Percentiles rank a stretch among this genome's conserved stretches.
These are phyloP conservation scores for Trematocara zebra DNA, from an alignment of 2,113 vertebrate species.

Conservation along the genomic window DNA sequence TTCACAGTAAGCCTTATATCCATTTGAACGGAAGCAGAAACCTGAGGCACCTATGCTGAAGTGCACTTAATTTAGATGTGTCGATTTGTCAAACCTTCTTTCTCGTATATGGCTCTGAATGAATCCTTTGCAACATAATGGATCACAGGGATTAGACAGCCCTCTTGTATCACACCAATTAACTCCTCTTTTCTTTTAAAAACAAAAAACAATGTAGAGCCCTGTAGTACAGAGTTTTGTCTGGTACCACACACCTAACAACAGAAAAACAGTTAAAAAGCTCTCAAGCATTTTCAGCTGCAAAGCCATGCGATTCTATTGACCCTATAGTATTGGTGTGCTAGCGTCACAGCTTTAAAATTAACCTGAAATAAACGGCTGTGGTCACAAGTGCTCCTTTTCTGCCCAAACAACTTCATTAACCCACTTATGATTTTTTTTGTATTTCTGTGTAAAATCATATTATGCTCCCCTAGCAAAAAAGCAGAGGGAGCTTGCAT, in stretches of 20 bases:
- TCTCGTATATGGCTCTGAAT: conserved; percentile 67
- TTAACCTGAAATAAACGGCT: conserved; percentile 50
- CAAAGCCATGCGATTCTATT: conserved; percentile 66
- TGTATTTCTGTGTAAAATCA: conserved; percentile 25
- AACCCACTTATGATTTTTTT: conserved; percentile 24
- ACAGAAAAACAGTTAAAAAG: conserved; percentile 38
- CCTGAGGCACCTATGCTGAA: conserved; percentile 81
- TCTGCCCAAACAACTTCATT: conserved; percentile 26
- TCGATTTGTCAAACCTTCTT: conserved; percentile 52
- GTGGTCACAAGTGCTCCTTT: conserved; percentile 63
- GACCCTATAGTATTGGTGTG: conserved; percentile 45
- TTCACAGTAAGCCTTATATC: conserved; percentile 54
- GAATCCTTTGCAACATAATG: conserved; percentile 50
- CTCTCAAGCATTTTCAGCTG: conserved; percentile 48
- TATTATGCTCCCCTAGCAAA: conserved; percentile 19
- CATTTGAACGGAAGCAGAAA: conserved; percentile 52
- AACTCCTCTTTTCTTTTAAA: conserved; percentile 8
- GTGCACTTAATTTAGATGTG: conserved; percentile 77
- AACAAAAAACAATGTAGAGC: conserved; percentile 68
- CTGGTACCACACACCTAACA: conserved; percentile 52
- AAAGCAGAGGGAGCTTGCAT: conserved; percentile 68
- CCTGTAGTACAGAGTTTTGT: conserved; percentile 64
- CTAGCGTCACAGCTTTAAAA: conserved; percentile 58
- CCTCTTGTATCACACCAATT: conserved; percentile 41
- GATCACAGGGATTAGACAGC: conserved; percentile 43